Percentiles rank a stretch among this genome's conserved stretches.
phyloP scores from a whole-genome alignment of 2,113 vertebrate species.

The Sinocyclocheilus rhinocerous region DNA sequence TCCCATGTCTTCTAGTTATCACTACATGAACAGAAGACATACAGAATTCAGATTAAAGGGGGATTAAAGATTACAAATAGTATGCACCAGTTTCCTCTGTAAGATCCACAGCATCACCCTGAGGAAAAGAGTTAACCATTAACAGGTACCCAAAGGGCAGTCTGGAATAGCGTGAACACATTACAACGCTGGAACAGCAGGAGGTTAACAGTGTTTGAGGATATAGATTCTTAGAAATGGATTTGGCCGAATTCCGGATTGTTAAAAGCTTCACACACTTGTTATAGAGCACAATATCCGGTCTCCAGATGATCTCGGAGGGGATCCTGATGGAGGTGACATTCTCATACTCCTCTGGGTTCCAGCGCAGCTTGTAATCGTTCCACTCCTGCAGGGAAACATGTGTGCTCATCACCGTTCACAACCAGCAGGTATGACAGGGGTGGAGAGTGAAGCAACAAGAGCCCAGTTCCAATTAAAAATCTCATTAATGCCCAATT shows the following conservation, averaged over 20 bases:
- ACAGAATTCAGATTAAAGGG: neutral
- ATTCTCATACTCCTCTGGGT: slow-evolving; percentile 83
- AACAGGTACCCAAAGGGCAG: neutral
- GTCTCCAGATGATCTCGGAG: slow-evolving; percentile 88
- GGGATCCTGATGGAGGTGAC: slow-evolving; percentile 88
- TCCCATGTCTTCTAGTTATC: neutral
- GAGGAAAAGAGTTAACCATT: neutral
- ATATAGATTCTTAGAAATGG: neutral
- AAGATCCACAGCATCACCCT: neutral
- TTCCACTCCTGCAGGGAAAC: slow-evolving; percentile 82
- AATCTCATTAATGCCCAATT: slow-evolving; percentile 59
- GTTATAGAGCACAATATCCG: slow-evolving; percentile 89
- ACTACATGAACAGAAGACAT: neutral
- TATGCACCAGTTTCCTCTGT: neutral
- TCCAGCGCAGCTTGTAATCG: slow-evolving; percentile 87
- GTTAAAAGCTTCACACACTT: slow-evolving; percentile 75
- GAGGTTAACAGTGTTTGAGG: neutral
- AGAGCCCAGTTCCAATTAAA: slow-evolving; percentile 57
- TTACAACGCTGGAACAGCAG: neutral
- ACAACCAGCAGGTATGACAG: slow-evolving; percentile 53
- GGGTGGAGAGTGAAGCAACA: slow-evolving; percentile 29
- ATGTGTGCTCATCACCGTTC: slow-evolving; percentile 51
- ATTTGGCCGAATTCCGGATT: slow-evolving; percentile 4
- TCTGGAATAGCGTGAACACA: neutral
- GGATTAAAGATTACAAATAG: neutral